Base-by-base conservation (phyloP, 2,797 vertebrate species). In the Tenualosa thibaudeaui region DNA sequence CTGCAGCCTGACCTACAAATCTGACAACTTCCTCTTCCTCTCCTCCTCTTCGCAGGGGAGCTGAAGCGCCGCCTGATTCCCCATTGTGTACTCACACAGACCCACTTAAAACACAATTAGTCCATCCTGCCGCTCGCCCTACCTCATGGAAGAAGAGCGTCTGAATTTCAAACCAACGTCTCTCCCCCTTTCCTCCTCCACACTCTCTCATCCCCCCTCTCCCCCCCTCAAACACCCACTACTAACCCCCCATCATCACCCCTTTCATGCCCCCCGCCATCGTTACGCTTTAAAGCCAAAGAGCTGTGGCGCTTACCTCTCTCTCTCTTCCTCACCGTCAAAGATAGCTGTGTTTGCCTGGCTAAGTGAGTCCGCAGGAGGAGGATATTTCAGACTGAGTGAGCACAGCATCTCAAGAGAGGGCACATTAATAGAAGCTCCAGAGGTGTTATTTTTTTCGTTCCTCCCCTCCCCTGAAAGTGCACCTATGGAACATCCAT, bases 1-100 rank as follows among this genome's bases (percentile, higher is more conserved):
- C 91, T 92, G 89, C 91, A 93, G 93, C 90, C 90, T 95, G 95
- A 95, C 95, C 95, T 95, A 95, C 93, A 96, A 96, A 95, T 95
- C 92, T 93, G 93, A 95, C 93, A 94, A 94, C 92, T 93, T 93
- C 93, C 93, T 95, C 93, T 93, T 94, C 91, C 92, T 92, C 90
- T 87, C 90, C 91, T 92, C 90, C 92, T 78, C 71, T 91, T 91
- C 91, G 89, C 91, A 84, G 88, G 93, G 93, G 92, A 93, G 91
- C 92, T 93, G 90, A 78, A 88, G 90, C 94, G 92, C 89, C 91
- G 92, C 92, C 94, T 90, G 89, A 92, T 91, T 94, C 92, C 95
- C 93, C 87, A 91, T 87, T 90, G 93, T 93, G 93, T 88, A 24
- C 90, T 92, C 89, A 91, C 89, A 91, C 93, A 95, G 94, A 94